Percentiles rank a stretch among this genome's conserved stretches.
Conservation (phyloP, 2,888 invertebrate species). For the Athrips mouffetella region DNA sequence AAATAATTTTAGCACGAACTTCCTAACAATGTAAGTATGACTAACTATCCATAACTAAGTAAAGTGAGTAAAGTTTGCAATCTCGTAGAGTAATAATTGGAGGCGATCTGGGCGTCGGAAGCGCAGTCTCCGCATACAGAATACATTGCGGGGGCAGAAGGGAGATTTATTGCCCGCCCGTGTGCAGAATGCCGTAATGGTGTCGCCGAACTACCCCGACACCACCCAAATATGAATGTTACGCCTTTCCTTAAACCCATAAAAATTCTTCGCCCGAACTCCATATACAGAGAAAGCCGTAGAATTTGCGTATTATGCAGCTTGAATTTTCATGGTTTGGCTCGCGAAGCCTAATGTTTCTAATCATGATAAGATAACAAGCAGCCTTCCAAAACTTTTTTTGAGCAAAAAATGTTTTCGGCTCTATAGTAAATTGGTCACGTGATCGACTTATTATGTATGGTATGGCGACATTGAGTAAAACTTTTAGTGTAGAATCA, state of each 20-base stretch:
- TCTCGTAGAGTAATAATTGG: conserved; percentile 48
- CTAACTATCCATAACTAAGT: conserved; percentile 18
- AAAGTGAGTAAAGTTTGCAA: conserved; percentile 33
- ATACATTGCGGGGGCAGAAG: conserved; percentile 50
- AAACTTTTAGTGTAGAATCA: no score
- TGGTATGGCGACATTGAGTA: no score
- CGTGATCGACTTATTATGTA: no score
- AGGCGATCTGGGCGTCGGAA: conserved; percentile 39
- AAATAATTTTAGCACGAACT: conserved; percentile 12
- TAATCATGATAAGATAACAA: no score
- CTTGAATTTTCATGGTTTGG: no score
- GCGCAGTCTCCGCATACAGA: conserved; percentile 48
- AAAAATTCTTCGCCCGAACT: conserved; percentile 49
- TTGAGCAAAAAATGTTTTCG: no score
- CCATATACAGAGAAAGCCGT: conserved; percentile 32
- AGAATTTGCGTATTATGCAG: conserved; percentile 10
- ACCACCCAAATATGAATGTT: conserved; percentile 15
- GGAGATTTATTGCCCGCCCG: conserved; percentile 59
- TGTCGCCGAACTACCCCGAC: conserved; percentile 48
- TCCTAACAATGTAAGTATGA: conserved; percentile 15
- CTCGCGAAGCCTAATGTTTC: no score
- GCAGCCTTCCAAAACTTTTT: no score
- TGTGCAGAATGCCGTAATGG: conserved; percentile 59
- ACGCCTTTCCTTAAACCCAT: conserved; percentile 40
- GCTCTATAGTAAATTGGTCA: no score